These are phyloP conservation scores for Melanostigma gelatinosum DNA, from an alignment of 2,113 vertebrate species.

Conservation along the genomic window DNA sequence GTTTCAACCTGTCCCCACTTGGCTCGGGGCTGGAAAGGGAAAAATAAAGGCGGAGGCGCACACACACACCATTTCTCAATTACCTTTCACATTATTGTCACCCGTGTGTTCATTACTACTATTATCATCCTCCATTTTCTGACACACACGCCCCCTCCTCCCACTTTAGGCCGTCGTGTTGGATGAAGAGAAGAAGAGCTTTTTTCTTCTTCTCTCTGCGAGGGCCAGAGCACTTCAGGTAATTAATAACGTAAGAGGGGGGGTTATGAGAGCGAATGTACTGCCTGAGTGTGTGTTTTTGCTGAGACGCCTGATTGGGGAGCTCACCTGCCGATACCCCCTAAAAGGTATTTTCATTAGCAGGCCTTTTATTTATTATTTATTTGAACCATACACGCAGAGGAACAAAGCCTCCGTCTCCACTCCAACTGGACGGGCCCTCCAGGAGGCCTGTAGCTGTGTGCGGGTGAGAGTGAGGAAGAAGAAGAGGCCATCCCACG, in stretches of 20 bases:
- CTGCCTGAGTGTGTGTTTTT: constrained; percentile 62
- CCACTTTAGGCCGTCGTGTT: constrained; percentile 70
- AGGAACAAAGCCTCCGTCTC: constrained; percentile 91
- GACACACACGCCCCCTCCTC: constrained; percentile 10
- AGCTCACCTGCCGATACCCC: constrained; percentile 94
- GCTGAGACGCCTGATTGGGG: constrained; percentile 80
- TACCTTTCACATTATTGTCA: constrained; percentile 78
- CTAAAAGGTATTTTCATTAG: constrained; percentile 94
- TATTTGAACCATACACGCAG: constrained; percentile 80
- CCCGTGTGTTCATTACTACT: constrained; percentile 71
- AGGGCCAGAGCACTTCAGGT: constrained; percentile 89
- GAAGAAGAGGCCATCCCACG: constrained; percentile 89
- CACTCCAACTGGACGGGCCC: constrained; percentile 93
- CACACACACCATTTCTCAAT: constrained; percentile 72
- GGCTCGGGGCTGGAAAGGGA: constrained; percentile 63
- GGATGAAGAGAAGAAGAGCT: constrained; percentile 65
- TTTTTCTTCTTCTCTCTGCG: constrained; percentile 38
- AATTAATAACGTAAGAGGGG: constrained; percentile 90
- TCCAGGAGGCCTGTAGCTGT: constrained; percentile 73
- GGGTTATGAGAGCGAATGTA: constrained; percentile 59
- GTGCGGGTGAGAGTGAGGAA: constrained; percentile 63
- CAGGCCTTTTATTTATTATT: constrained; percentile 76
- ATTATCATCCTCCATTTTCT: constrained; percentile 76
- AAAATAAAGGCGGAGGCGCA: constrained; percentile 18
- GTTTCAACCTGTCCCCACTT: constrained; percentile 73